These are phyloP conservation scores for Parnassius mnemosyne DNA, from an alignment of 2,888 invertebrate genomes.

Conservation along the genomic window DNA sequence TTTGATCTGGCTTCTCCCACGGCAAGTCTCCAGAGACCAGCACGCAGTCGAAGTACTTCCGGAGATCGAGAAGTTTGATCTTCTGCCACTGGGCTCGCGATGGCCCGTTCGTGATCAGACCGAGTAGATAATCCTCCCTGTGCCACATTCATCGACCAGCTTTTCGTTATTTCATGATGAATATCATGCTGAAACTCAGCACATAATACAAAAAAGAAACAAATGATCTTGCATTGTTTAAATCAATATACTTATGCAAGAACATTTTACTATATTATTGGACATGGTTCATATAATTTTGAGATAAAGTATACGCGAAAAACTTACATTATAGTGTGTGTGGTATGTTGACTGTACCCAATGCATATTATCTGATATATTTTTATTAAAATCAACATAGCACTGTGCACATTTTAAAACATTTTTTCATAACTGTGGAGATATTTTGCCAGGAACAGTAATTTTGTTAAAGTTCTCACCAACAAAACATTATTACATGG, in stretches of 20 bases:
- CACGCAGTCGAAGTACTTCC: slow-evolving; percentile 88
- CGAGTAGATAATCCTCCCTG: slow-evolving; percentile 87
- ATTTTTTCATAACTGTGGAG: slow-evolving; percentile 54
- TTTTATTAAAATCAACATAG: slow-evolving; percentile 50
- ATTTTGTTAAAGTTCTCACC: slow-evolving; percentile 5
- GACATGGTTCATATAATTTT: slow-evolving; percentile 37
- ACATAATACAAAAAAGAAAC: slow-evolving; percentile 57
- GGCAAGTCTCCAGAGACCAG: slow-evolving; percentile 91
- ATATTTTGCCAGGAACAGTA: slow-evolving; percentile 40
- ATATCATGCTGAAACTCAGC: slow-evolving; percentile 70
- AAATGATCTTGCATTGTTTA: slow-evolving; percentile 55
- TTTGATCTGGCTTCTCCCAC: slow-evolving; percentile 92
- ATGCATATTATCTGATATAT: slow-evolving; percentile 29
- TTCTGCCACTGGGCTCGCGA: slow-evolving; percentile 95
- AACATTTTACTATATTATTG: slow-evolving; percentile 48
- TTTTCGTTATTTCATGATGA: slow-evolving; percentile 62
- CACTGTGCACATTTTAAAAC: slow-evolving; percentile 44
- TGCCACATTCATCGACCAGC: slow-evolving; percentile 73
- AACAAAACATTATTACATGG: slow-evolving; percentile 1
- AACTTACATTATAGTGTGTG: slow-evolving; percentile 46
- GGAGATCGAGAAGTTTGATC: slow-evolving; percentile 84
- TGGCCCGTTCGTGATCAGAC: slow-evolving; percentile 92
- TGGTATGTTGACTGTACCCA: slow-evolving; percentile 53
- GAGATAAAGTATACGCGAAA: slow-evolving; percentile 65
- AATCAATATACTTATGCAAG: slow-evolving; percentile 50